Evolutionary conservation across 2,888 invertebrate species (phyloP).

Genomic region (Podotricha telesiphe): DNA sequence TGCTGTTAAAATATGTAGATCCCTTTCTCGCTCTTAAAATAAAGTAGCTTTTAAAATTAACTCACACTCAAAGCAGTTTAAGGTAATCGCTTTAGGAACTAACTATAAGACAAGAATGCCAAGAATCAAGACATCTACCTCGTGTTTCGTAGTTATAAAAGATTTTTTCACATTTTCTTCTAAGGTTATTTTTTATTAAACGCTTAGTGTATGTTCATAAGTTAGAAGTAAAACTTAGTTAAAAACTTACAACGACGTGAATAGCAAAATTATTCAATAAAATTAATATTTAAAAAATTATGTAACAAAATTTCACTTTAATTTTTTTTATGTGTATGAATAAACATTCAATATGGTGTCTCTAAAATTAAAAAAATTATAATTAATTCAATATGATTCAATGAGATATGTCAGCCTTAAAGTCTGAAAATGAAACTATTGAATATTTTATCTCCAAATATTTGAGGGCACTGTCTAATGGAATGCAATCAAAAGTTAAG

Average conservation of each 20-base stretch:
- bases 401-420: conserved; percentile 45
- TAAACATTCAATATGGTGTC: neutral
- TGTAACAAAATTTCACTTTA: neutral
- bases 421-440: conserved; percentile 45
- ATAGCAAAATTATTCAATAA: neutral
- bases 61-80: conserved; percentile 69
- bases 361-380: neutral
- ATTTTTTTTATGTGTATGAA: neutral
- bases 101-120: conserved; percentile 73
- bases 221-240: neutral
- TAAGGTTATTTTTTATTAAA: conserved; percentile 20
- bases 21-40: conserved; percentile 75
- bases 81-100: conserved; percentile 66
- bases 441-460: conserved; percentile 53
- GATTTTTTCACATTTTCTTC: conserved; percentile 25
- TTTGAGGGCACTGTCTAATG: conserved; percentile 56
- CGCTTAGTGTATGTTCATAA: neutral
- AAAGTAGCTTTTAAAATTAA: conserved; percentile 72
- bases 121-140: conserved; percentile 62
- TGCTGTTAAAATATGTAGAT: conserved; percentile 67
- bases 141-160: conserved; percentile 35
- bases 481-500: conserved; percentile 65
- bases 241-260: neutral
- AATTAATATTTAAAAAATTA: neutral
- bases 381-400: conserved; percentile 23